Base-by-base conservation (phyloP, 2,888 invertebrate species). In the Bombylius major region DNA sequence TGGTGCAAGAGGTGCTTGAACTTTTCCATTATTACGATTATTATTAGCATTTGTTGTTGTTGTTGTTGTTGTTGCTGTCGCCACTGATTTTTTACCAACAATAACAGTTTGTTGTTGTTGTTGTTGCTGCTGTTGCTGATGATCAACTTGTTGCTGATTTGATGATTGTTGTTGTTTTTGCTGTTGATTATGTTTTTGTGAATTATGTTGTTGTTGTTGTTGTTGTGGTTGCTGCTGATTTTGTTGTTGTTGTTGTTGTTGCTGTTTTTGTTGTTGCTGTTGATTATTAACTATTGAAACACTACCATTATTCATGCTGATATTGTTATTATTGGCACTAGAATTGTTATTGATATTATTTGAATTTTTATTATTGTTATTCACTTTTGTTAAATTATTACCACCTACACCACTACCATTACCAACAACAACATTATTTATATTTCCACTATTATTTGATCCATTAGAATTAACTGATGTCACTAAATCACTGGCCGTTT, bases 401-500 rank as follows among this genome's bases (percentile, higher is more conserved):
- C n/a, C n/a, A 45, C n/a, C 44, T 5, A 5, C n/a, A 45, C n/a
- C 44, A 13, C n/a, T 13, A 45, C n/a, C 44, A 45, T 13, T 13
- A 13, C n/a, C 44, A 12, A 5, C 44, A 45, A 13, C n/a, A 45
- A 5, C 44, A 46, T 6, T 12, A 5, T 55, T 55, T 8, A 7
- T n/a, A 48, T 48, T 48, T 42, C 51, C 55, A 56, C 34, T 45
- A 52, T 45, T 56, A 56, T 42, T 42, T 3, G 39, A 42, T 11
- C 45, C 45, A 52, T 42, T 47, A 13, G 51, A 44, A 56, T 48
- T 56, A 47, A 52, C 60, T 56, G 65, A 63, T 60, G 63, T 61
- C 54, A 65, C 62, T 61, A 65, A 62, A 61, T 65, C 65, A 64
- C 65, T 65, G 45, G 64, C 57, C 13, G 62, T 52, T 56, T 60